Evolutionary conservation across 2,797 vertebrate species (phyloP), one percentile per base, ranked within the genome.

Genomic region (Silurus lanzhouensis): DNA sequence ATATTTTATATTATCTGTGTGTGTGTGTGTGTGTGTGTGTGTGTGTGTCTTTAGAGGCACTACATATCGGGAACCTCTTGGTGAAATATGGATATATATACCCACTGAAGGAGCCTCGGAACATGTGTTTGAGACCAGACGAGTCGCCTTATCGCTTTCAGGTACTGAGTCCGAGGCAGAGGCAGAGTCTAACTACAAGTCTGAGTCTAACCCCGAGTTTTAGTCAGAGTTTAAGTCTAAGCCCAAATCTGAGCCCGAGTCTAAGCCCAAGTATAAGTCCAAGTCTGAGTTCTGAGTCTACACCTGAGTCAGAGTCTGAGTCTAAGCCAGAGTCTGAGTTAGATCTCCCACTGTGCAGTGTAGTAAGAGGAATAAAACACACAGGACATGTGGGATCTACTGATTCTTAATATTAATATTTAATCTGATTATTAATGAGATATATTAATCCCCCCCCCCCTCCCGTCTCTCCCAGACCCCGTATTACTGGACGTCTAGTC

Each of bases 141-240:
- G 97, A 97, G 64, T 94, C 97, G 0, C 95, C 97, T 13, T 99
- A 97, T 90, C 95, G 98, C 88, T 98, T 99, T 92, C 98, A 98
- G 97, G 98, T 99, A 58, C 44, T 15, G 9, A 74, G 2, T 58
- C 27, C 5, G 38, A 38, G 38, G 3, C 38, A 38, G 38, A 38
- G 38, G 38, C 38, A 38, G 38, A 38, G 38, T 38, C 38, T 4
- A 38, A 38, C 38, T 38, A 38, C 38, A 38, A 38, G 38, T 38
- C 38, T 38, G 38, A 38, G 38, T 38, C 3, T 38, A 38, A 38
- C 38, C 38, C 38, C 4, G 38, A 38, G 38, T 38, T 38, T 38
- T 38, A 38, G 38, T 38, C 38, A 38, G 38, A 4, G 38, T 38
- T 38, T 38, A 3, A 38, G 38, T 38, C 38, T 4, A 38, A 38